These are phyloP conservation scores for Tenebrio molitor DNA, from an alignment of 1,140 invertebrate genomes.

Conservation along the genomic window DNA sequence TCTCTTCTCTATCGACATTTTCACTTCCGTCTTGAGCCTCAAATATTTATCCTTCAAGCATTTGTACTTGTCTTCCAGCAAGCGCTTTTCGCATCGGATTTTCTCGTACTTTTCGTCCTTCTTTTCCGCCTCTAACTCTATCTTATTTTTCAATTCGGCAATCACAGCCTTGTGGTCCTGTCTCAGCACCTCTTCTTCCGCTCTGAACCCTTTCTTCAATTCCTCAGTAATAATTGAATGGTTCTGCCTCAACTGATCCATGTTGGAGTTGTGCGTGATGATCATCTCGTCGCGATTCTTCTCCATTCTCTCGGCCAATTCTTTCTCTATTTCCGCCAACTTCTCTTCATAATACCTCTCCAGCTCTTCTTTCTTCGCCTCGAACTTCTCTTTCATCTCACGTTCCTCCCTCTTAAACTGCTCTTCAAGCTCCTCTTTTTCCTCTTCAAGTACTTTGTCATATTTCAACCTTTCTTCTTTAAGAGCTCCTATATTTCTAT, in stretches of 20 bases:
- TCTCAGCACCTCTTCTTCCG: conserved; percentile 67
- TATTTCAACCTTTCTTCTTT: conserved; percentile 64
- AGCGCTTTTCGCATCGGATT: conserved; percentile 77
- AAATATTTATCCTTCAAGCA: conserved; percentile 86
- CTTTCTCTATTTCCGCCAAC: conserved; percentile 66
- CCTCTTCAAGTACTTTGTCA: conserved; percentile 67
- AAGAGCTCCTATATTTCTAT: conserved; percentile 66
- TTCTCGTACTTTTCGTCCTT: conserved; percentile 74
- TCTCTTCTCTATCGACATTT: conserved; percentile 74
- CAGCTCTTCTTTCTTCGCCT: conserved; percentile 68
- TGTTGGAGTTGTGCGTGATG: conserved; percentile 67
- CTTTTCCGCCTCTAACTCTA: conserved; percentile 71
- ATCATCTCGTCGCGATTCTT: conserved; percentile 67
- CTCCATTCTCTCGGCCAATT: conserved; percentile 65
- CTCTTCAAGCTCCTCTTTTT: conserved; percentile 64
- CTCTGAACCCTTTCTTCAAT: conserved; percentile 72
- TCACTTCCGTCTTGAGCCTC: conserved; percentile 83
- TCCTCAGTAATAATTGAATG: conserved; percentile 70
- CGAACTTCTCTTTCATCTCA: conserved; percentile 66
- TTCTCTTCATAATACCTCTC: conserved; percentile 63
- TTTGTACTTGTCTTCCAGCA: conserved; percentile 83
- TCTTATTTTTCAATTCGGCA: conserved; percentile 72
- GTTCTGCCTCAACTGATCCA: conserved; percentile 69
- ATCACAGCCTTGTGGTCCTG: conserved; percentile 76
- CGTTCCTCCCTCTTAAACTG: conserved; percentile 67